Conservation (phyloP, 2,797 vertebrate genomes). For the Eulemur coronatus region DNA sequence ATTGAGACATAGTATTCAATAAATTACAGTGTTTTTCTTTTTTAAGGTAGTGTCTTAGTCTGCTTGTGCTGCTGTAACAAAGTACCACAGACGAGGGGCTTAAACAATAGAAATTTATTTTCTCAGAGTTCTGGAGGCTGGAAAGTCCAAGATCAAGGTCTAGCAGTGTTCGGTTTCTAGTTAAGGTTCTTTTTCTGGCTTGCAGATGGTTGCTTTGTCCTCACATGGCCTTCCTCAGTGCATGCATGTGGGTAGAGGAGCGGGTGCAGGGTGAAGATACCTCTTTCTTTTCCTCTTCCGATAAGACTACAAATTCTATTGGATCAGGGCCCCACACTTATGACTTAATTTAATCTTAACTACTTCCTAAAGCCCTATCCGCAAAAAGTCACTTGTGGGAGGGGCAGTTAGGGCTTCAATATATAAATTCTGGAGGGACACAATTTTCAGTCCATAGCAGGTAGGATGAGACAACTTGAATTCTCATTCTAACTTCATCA, state of each 20-base stretch:
- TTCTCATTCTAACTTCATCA: constrained; percentile 37
- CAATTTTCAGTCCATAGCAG: background rate
- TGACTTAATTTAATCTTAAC: background rate
- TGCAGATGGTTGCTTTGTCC: background rate
- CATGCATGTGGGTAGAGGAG: background rate
- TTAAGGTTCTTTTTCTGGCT: background rate
- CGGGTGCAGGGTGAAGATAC: background rate
- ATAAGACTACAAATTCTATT: background rate
- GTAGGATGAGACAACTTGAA: background rate
- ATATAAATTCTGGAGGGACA: background rate
- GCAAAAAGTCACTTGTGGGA: background rate
- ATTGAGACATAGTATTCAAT: background rate
- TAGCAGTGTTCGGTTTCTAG: background rate
- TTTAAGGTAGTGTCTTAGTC: background rate
- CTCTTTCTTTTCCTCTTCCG: background rate
- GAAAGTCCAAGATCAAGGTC: background rate
- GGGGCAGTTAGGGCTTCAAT: background rate
- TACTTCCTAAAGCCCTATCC: background rate
- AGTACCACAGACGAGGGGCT: background rate
- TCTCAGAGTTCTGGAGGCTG: background rate
- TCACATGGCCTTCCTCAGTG: background rate
- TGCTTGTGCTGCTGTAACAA: background rate
- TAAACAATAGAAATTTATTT: constrained; percentile 25
- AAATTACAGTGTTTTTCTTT: background rate
- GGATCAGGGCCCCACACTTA: background rate